phyloP scores from a whole-genome alignment of 2,797 vertebrate genomes.

The Chaenodraco wilsoni region DNA sequence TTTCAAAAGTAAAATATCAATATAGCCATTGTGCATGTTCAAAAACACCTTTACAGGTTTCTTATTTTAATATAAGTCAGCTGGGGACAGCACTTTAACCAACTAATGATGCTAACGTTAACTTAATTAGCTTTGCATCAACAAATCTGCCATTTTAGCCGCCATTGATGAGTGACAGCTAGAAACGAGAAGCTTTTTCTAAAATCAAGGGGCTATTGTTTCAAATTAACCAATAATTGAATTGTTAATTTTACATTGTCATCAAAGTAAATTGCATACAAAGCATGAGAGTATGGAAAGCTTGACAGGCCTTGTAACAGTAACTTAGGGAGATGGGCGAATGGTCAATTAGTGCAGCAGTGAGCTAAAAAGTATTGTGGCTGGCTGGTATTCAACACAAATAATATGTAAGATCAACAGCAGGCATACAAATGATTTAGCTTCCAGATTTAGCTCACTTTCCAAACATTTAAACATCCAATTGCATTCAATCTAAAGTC shows the following conservation, averaged over 20 bases:
- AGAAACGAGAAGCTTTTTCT: not conserved
- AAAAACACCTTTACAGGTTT: no score
- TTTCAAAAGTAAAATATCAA: no score
- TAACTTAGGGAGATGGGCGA: not conserved
- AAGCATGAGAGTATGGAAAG: slow-evolving; percentile 22
- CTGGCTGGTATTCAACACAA: slow-evolving; percentile 24
- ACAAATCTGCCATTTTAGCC: not conserved
- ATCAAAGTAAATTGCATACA: not conserved
- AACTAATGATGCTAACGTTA: not conserved
- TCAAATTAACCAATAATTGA: not conserved
- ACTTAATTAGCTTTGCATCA: not conserved
- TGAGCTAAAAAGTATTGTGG: slow-evolving; percentile 11
- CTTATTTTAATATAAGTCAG: no score
- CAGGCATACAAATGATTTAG: slow-evolving; percentile 23
- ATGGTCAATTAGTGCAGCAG: slow-evolving; percentile 35
- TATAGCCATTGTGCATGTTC: no score
- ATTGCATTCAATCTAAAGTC: not conserved
- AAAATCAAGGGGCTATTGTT: not conserved
- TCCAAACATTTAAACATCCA: slow-evolving; percentile 21
- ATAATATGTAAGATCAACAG: slow-evolving; percentile 8
- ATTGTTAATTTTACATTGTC: not conserved
- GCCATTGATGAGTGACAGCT: not conserved
- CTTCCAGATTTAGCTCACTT: slow-evolving; percentile 20
- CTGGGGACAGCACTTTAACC: no score
- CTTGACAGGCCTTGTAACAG: slow-evolving; percentile 44